Base-by-base conservation (phyloP, 2,797 vertebrate species). In the Morelia viridis region DNA sequence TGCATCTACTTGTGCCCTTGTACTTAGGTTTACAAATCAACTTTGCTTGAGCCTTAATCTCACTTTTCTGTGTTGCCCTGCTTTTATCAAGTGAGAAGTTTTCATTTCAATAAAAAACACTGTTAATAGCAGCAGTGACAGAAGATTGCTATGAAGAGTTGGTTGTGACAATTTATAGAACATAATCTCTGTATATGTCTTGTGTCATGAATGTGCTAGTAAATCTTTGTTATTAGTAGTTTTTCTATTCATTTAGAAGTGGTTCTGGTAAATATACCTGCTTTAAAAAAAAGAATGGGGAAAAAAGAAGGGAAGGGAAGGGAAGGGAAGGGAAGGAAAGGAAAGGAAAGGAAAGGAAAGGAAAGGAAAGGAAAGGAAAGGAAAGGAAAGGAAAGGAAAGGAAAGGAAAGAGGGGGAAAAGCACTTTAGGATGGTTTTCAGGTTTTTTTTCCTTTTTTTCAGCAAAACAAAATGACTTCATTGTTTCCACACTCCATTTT, bases 401-500 rank as follows among this genome's bases (percentile, higher is more conserved):
- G 41, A 41, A 68, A 31, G 68, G 26, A 28, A 8, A 64, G 65
- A 50, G 41, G 2, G 41, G 41, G 3, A 50, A 68, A 68, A 68
- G 6, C 35, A 80, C 9, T 80, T 80, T 4, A 80, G 22, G 41
- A 9, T 46, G 19, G 76, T 80, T 84, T 84, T 61, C 88, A 92
- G 58, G 46, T 89, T 96, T 95, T 91, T 89, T 13, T 11, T 3
- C 12, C 26, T 17, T 26, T 56, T 13, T 65, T 50, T 62, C 92
- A 97, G 96, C 96, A 96, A 97, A 97, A 97, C 96, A 97, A 97
- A 97, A 95, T 98, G 97, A 97, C 95, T 96, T 98, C 98, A 98
- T 97, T 97, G 94, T 97, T 97, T 97, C 98, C 98, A 46, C 98
- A 93, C 90, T 98, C 93, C 96, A 96, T 96, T 96, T 97, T 97